A percentile compares a stretch with the other conserved stretches of the same genome.
Evolutionary conservation across 2,113 vertebrate species (phyloP).

Genomic region (Bufo gargarizans): DNA sequence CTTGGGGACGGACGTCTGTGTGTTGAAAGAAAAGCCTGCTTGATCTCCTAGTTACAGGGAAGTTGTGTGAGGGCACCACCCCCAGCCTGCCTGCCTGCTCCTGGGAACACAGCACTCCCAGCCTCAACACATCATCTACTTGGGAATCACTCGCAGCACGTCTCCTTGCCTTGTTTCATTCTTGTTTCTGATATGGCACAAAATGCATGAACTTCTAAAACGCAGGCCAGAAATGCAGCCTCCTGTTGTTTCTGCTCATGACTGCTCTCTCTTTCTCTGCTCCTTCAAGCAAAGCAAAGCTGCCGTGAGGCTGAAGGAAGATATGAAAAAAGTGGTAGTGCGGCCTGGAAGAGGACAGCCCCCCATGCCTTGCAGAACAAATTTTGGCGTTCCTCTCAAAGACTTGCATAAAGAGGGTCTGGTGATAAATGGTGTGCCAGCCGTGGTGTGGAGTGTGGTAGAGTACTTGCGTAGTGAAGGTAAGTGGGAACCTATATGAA

Average conservation of each 20-base stretch:
- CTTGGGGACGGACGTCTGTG: conserved; percentile 48
- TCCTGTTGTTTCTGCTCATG: conserved; percentile 63
- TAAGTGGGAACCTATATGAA: conserved; percentile 61
- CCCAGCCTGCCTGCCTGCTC: neutral
- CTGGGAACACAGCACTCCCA: conserved; percentile 2
- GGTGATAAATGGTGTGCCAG: conserved; percentile 78
- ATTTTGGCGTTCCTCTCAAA: conserved; percentile 79
- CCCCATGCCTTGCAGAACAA: conserved; percentile 58
- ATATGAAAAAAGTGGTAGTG: conserved; percentile 86
- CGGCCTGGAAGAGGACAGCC: conserved; percentile 74
- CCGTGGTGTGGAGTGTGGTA: conserved; percentile 80
- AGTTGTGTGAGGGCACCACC: conserved; percentile 52
- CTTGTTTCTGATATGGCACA: conserved; percentile 36
- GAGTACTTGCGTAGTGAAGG: conserved; percentile 81
- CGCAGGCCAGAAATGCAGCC: conserved; percentile 44
- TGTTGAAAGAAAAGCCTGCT: conserved; percentile 34
- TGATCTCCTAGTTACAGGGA: conserved; percentile 54
- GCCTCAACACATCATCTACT: neutral
- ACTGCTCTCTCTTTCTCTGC: conserved; percentile 68
- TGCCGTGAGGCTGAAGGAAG: conserved; percentile 82
- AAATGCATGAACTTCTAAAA: conserved; percentile 30
- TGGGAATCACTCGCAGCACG: neutral
- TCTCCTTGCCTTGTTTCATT: neutral
- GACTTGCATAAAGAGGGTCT: conserved; percentile 79
- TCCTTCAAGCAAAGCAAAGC: conserved; percentile 85